A percentile compares a stretch with the other conserved stretches of the same genome.
Conservation (phyloP, 2,888 invertebrate genomes). For the Sesamia inferens region DNA sequence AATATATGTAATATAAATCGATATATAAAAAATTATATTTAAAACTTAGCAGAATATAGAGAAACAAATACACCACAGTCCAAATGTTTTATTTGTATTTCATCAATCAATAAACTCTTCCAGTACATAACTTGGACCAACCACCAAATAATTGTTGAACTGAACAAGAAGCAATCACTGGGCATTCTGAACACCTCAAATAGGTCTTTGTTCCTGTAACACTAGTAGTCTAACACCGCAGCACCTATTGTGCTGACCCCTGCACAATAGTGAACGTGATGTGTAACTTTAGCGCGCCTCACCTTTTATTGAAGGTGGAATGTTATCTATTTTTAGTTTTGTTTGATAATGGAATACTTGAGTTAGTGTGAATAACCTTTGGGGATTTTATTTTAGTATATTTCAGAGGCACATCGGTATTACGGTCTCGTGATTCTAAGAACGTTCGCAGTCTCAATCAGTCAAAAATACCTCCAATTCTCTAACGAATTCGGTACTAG, state of each 20-base stretch:
- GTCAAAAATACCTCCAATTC: no score
- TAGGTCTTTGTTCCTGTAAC: slow-evolving; percentile 71
- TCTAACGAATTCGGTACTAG: no score
- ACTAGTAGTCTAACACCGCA: slow-evolving; percentile 73
- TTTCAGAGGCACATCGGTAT: neutral
- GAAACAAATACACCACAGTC: neutral
- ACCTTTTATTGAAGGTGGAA: slow-evolving; percentile 34
- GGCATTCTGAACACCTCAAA: slow-evolving; percentile 62
- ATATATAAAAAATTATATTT: neutral
- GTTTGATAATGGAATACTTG: slow-evolving; percentile 5
- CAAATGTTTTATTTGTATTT: neutral
- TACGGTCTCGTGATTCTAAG: no score
- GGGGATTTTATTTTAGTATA: neutral
- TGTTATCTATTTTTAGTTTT: slow-evolving; percentile 40
- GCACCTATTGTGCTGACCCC: slow-evolving; percentile 53
- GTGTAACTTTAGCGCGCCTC: slow-evolving; percentile 51
- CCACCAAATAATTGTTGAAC: slow-evolving; percentile 54
- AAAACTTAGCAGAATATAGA: neutral
- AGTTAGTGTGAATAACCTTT: slow-evolving; percentile 23
- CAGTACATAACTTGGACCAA: slow-evolving; percentile 52
- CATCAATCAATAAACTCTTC: neutral
- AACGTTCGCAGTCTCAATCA: no score
- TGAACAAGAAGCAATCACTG: slow-evolving; percentile 76
- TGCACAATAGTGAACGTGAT: slow-evolving; percentile 63
- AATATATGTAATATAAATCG: neutral